Percentiles rank a stretch among this genome's conserved stretches.
Conservation (phyloP, 1,140 invertebrate species). For the Scaptomyza hsui region DNA sequence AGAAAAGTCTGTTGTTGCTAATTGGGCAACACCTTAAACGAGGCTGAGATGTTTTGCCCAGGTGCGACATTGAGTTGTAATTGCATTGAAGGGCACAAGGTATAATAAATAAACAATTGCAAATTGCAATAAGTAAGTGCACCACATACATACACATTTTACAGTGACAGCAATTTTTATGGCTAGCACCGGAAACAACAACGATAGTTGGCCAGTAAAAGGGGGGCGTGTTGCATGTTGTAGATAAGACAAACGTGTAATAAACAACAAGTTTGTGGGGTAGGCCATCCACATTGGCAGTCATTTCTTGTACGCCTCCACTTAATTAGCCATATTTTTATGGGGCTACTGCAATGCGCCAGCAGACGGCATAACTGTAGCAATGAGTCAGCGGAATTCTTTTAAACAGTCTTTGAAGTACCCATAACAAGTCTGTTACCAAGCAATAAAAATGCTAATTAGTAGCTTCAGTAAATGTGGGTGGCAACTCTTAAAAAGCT, state of each 20-base stretch:
- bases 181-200: constrained; percentile 39
- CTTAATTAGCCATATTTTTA: constrained; percentile 1
- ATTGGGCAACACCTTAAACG: constrained; percentile 40
- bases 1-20: constrained; percentile 18
- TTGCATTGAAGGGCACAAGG: constrained; percentile 25
- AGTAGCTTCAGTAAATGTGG: not conserved
- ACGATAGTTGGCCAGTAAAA: too few species aligned
- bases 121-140: constrained; percentile 50
- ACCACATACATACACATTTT: constrained; percentile 14
- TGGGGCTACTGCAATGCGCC: constrained; percentile 36
- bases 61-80: constrained; percentile 40
- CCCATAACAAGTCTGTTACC: not conserved
- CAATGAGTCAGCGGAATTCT: constrained; percentile 1
- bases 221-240: too few species aligned
- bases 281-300: constrained; percentile 15
- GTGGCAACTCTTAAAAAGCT: not conserved
- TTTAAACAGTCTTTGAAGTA: not conserved
- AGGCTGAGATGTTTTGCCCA: not conserved
- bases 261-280: constrained; percentile 42
- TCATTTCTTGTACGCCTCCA: constrained; percentile 30
- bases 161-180: constrained; percentile 12
- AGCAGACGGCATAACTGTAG: not conserved
- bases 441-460: constrained; percentile 4
- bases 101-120: constrained; percentile 45
- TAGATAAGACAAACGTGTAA: constrained; percentile 45